Conservation (phyloP, 2,797 vertebrate genomes). For the Darevskia nairensis region DNA sequence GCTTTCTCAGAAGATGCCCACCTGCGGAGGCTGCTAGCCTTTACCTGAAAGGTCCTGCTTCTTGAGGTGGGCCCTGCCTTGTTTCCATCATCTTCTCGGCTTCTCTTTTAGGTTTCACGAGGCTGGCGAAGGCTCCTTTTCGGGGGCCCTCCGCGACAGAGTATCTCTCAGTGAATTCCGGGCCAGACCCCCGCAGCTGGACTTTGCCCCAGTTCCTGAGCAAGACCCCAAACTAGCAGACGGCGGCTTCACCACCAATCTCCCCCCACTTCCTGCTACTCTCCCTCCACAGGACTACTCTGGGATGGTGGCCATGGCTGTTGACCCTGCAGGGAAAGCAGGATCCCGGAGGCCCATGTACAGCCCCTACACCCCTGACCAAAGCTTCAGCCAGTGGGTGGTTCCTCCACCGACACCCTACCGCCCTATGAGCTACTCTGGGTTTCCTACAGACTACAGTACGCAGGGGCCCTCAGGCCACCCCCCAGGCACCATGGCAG, state of each 20-base stretch:
- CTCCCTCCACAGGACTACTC: slow-evolving; percentile 83
- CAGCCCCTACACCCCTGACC: slow-evolving; percentile 82
- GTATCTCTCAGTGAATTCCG: slow-evolving; percentile 46
- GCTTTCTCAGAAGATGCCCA: background rate
- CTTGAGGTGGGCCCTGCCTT: no score
- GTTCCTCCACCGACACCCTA: slow-evolving; percentile 82
- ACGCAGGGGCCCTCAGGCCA: slow-evolving; percentile 79
- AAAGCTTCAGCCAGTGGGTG: slow-evolving; percentile 86
- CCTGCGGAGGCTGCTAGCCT: background rate
- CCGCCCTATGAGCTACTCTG: slow-evolving; percentile 71
- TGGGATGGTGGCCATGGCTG: slow-evolving; percentile 81
- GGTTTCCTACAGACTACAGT: slow-evolving; percentile 85
- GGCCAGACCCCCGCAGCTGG: slow-evolving; percentile 76
- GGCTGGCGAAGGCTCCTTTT: slow-evolving; percentile 81
- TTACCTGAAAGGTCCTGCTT: no score
- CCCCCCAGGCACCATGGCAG: slow-evolving; percentile 84
- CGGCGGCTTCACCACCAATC: slow-evolving; percentile 54
- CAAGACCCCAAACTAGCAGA: slow-evolving; percentile 79
- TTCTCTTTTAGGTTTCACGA: slow-evolving; percentile 80
- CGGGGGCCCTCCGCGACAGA: slow-evolving; percentile 73
- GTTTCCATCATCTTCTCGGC: background rate
- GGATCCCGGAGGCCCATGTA: slow-evolving; percentile 83
- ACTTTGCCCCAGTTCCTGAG: slow-evolving; percentile 81
- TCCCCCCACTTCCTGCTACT: slow-evolving; percentile 50
- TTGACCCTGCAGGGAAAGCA: slow-evolving; percentile 79